Percentiles rank a stretch among this genome's conserved stretches.
phyloP scores from a whole-genome alignment of 2,113 vertebrate genomes.

The Jaculus jaculus region DNA sequence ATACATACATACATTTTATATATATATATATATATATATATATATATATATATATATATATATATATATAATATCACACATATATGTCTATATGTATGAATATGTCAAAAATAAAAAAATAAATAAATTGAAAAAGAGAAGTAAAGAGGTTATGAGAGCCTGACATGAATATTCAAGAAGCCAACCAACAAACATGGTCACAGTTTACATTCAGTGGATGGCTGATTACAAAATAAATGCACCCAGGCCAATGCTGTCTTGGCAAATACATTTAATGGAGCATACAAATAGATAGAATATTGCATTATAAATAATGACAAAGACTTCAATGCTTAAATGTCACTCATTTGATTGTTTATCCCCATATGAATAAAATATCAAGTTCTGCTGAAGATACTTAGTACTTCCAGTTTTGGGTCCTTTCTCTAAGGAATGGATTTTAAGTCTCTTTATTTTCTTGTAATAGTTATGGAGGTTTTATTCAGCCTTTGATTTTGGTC shows the following conservation, averaged over 20 bases:
- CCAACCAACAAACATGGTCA: neutral
- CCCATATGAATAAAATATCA: neutral
- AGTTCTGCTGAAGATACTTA: neutral
- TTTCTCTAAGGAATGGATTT: neutral
- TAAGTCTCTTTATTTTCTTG: neutral
- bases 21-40: no score
- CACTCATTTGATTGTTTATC: neutral
- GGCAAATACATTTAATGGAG: neutral
- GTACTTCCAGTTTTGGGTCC: no score
- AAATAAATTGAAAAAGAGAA: neutral
- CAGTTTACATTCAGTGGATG: no score
- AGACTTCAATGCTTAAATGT: neutral
- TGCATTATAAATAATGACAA: neutral
- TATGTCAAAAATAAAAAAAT: no score
- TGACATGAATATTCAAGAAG: neutral
- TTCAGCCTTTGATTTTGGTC: neutral
- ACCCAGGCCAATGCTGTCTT: neutral
- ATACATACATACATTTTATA: no score
- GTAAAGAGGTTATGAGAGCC: neutral
- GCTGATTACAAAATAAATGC: fast-evolving
- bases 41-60: no score
- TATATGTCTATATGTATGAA: no score
- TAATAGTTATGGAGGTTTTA: neutral
- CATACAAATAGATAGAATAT: fast-evolving
- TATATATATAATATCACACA: no score